Conservation (phyloP, 2,113 vertebrate species). For the Baryphthengus martii region DNA sequence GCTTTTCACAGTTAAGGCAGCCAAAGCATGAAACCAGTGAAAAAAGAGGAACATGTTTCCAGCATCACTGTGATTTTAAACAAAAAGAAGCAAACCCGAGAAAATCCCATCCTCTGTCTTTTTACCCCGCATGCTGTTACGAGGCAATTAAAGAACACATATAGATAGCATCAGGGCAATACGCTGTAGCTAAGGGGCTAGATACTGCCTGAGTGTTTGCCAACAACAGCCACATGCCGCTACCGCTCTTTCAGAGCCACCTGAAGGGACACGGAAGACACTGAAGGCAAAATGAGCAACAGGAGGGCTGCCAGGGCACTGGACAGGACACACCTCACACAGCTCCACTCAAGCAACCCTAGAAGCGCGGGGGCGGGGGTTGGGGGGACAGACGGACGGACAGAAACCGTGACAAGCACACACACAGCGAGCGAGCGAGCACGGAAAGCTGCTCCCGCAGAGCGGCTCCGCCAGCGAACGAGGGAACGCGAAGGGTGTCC, state of each 20-base stretch:
- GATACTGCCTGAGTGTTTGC: fast-evolving
- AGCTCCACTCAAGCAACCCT: not conserved
- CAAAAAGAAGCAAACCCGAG: not conserved
- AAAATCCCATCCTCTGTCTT: not conserved
- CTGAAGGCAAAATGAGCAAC: fast-evolving
- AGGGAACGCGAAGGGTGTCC: not conserved
- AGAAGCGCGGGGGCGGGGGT: no score
- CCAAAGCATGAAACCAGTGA: not conserved
- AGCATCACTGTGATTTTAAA: not conserved
- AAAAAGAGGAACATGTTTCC: fast-evolving
- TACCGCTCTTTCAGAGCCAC: not conserved
- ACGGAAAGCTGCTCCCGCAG: not conserved
- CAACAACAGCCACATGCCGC: no score
- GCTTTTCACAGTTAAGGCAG: not conserved
- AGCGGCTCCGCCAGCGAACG: no score
- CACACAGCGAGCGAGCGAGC: fast-evolving
- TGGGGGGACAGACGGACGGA: no score
- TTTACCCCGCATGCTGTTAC: not conserved
- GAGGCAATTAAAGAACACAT: no score
- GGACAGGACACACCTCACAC: fast-evolving
- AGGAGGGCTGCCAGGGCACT: fast-evolving
- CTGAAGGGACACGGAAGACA: fast-evolving
- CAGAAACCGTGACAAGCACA: no score
- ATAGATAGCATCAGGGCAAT: not conserved
- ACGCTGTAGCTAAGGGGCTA: no score